phyloP scores from a whole-genome alignment of 1,140 invertebrate genomes.

The Caligus rogercresseyi region DNA sequence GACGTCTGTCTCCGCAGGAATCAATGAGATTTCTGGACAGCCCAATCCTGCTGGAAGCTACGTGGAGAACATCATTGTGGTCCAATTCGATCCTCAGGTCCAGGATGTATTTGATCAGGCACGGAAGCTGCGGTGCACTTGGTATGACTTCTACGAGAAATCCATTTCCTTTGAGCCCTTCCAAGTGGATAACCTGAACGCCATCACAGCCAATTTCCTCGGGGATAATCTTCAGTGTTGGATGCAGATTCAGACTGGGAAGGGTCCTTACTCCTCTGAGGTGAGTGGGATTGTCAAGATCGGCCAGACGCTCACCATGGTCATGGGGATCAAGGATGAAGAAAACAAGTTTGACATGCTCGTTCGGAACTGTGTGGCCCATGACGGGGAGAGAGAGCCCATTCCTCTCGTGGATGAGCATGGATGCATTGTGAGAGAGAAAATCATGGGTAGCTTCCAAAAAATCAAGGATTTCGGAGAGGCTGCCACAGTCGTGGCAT shows the following conservation, averaged over 20 bases:
- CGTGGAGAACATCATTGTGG: slow-evolving; percentile 84
- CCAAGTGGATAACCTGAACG: slow-evolving; percentile 82
- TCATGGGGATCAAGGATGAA: slow-evolving; percentile 80
- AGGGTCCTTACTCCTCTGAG: slow-evolving; percentile 82
- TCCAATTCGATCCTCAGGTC: slow-evolving; percentile 83
- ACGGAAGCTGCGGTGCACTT: slow-evolving; percentile 65
- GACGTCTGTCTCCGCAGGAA: slow-evolving; percentile 23
- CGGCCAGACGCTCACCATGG: slow-evolving; percentile 90
- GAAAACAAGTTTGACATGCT: slow-evolving; percentile 91
- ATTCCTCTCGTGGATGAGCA: slow-evolving; percentile 80
- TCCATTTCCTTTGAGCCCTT: slow-evolving; percentile 80
- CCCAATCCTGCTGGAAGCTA: slow-evolving; percentile 73
- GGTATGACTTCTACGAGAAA: slow-evolving; percentile 89
- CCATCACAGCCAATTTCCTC: slow-evolving; percentile 79
- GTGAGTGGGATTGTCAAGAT: slow-evolving; percentile 87
- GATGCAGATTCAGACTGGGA: slow-evolving; percentile 81
- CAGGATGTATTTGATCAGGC: slow-evolving; percentile 67
- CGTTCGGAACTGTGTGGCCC: slow-evolving; percentile 78
- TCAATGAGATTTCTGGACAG: slow-evolving; percentile 6
- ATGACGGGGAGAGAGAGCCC: slow-evolving; percentile 56
- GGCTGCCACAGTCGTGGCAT: slow-evolving; percentile 76
- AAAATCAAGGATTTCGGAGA: slow-evolving; percentile 90
- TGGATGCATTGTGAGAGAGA: slow-evolving; percentile 73
- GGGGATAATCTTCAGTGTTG: slow-evolving; percentile 86
- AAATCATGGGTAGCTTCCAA: slow-evolving; percentile 80